These are phyloP conservation scores for Carlito syrichta DNA, from an alignment of 2,113 vertebrate species.

Conservation along the genomic window DNA sequence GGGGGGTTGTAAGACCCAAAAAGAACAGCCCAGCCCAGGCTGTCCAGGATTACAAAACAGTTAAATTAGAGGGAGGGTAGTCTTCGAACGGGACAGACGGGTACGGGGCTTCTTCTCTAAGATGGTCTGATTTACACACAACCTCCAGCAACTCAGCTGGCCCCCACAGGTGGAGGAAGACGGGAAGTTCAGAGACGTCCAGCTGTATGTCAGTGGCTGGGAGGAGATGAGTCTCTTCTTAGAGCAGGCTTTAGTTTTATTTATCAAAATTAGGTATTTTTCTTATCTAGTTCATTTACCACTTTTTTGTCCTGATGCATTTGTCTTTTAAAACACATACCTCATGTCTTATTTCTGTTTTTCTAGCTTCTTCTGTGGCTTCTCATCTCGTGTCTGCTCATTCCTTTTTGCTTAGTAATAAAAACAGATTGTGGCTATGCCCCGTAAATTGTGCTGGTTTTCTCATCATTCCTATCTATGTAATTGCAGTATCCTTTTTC, in stretches of 20 bases:
- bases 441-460: not conserved
- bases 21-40: not conserved
- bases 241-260: not conserved
- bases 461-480: not conserved
- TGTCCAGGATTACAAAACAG: not conserved
- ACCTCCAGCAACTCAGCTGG: not conserved
- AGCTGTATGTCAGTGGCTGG: not conserved
- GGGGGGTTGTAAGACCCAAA: not conserved
- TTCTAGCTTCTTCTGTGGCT: not conserved
- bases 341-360: not conserved
- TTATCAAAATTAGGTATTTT: not conserved
- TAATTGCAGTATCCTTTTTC: not conserved
- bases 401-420: not conserved
- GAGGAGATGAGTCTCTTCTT: not conserved
- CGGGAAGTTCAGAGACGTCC: not conserved
- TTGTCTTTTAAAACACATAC: not conserved
- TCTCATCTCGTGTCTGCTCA: not conserved
- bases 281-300: not conserved
- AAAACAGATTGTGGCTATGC: not conserved
- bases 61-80: not conserved
- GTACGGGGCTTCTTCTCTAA: not conserved
- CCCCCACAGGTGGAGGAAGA: not conserved
- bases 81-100: not conserved
- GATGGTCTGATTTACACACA: not conserved
- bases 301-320: not conserved